A percentile compares a stretch with the other conserved stretches of the same genome.
Conservation (phyloP, 2,113 vertebrate genomes). For the Anoura caudifer region DNA sequence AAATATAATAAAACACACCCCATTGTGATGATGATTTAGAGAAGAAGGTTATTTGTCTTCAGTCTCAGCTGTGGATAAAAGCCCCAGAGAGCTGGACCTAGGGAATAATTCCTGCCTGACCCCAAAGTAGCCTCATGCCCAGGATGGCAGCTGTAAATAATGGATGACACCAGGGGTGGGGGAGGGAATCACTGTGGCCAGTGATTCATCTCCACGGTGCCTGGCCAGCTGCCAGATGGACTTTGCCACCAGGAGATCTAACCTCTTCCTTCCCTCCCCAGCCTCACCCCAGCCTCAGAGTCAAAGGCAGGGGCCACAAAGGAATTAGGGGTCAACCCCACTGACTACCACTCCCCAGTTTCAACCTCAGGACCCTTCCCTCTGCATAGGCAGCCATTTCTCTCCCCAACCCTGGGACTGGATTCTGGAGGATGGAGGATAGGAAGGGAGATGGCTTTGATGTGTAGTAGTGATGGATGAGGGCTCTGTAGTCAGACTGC, state of each 20-base stretch:
- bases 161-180: background rate
- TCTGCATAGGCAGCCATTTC: background rate
- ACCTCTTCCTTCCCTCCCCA: background rate
- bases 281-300: background rate
- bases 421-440: background rate
- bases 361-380: background rate
- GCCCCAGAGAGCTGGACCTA: background rate
- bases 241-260: background rate
- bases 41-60: background rate
- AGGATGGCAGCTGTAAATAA: background rate
- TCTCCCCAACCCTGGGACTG: too few species aligned
- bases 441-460: background rate
- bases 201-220: background rate
- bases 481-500: background rate
- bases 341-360: background rate
- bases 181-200: background rate
- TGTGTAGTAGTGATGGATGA: background rate
- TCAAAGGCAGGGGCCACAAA: background rate
- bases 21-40: background rate
- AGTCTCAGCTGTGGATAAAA: conserved; percentile 8
- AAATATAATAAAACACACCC: background rate
- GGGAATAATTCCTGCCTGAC: background rate
- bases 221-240: background rate
- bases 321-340: background rate
- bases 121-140: background rate